phyloP scores from a whole-genome alignment of 2,888 invertebrate species.

The Parthenolecanium corni region DNA sequence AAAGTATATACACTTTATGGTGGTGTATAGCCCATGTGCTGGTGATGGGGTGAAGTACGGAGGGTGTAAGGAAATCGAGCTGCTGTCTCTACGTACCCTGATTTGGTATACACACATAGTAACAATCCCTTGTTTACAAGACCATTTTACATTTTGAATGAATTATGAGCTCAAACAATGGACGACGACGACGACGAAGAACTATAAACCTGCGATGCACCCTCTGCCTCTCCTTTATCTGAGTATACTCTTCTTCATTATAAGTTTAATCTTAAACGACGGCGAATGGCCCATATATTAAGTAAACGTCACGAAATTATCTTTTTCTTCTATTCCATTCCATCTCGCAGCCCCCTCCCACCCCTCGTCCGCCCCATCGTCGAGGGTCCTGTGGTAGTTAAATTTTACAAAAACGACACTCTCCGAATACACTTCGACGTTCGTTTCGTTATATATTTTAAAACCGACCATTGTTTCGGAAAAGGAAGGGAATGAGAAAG shows the following conservation, averaged over 20 bases:
- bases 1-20: too few relatives aligned
- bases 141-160: conserved; percentile 28
- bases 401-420: conserved; percentile 23
- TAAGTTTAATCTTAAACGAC: conserved; percentile 28
- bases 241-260: conserved; percentile 25
- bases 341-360: too few relatives aligned
- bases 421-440: neutral
- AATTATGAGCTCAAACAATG: conserved; percentile 28
- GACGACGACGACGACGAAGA: conserved; percentile 27
- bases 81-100: conserved; percentile 23
- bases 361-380: neutral
- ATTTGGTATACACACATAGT: conserved; percentile 25
- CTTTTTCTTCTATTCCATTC: conserved; percentile 28
- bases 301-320: conserved; percentile 28
- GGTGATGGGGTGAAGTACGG: too few relatives aligned
- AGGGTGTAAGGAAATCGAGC: conserved; percentile 24
- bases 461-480: neutral
- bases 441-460: neutral
- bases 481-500: neutral
- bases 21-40: too few relatives aligned
- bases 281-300: conserved; percentile 28
- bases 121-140: conserved; percentile 28
- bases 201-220: conserved; percentile 24
- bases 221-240: conserved; percentile 20
- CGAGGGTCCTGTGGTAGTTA: conserved; percentile 19